Evolutionary conservation across 2,888 invertebrate genomes (phyloP), one percentile per base, ranked within the genome.

Genomic region (Pammene aurita): DNA sequence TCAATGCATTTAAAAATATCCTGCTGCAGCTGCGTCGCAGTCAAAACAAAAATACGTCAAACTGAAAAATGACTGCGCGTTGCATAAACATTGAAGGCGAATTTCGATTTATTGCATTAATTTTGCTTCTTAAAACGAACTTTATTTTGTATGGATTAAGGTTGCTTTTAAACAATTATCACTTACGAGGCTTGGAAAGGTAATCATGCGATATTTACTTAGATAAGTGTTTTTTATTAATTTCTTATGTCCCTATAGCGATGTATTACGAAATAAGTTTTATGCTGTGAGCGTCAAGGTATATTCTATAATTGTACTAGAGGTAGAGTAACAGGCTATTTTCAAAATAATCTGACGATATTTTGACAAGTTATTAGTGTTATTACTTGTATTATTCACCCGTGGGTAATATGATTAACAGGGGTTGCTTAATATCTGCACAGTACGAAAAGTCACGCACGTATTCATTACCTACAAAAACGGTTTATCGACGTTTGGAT

Each of bases 1-100:
- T 16, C n/a, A 52, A 56, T 42, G 35, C 57, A 64, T 61, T 50
- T 60, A 42, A 60, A 70, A 71, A 74, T 74, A 77, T 74, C 74
- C 70, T 70, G 13, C 26, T 26, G 4, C 6, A 75, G 74, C 76
- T 77, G 78, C 71, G 72, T 67, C 81, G 75, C 76, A 79, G 84
- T 75, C 80, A 77, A 83, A 85, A 85, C 80, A 83, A 74, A 71
- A 78, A 79, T 78, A 75, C 72, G 84, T 76, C 78, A 77, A 76
- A 80, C 77, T 79, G 75, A 79, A 72, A 77, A 82, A 81, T 75
- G 76, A 34, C 67, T 42, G 50, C 35, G 38, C 58, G 56, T 50
- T 56, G 60, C 61, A 48, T 62, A 35, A 67, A 56, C 48, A 56
- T 9, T 14, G n/a, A 18, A 55, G 16, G 35, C 16, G n/a, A 65